phyloP scores from a whole-genome alignment of 1,140 invertebrate genomes.

The Euura saliciscinereae region DNA sequence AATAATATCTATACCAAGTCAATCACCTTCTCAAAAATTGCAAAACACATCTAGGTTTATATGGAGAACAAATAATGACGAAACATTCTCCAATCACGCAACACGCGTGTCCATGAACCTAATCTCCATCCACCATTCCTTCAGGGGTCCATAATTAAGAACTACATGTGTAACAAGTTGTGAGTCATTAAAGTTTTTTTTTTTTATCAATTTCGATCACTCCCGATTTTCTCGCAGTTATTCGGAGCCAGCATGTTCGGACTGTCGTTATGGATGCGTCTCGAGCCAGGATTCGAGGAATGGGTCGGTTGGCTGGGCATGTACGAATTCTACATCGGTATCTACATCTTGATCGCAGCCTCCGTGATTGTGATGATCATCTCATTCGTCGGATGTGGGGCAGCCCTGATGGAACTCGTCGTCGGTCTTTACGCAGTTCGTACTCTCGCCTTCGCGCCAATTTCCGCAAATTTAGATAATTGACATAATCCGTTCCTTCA shows the following conservation, averaged over 20 bases:
- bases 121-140: background rate
- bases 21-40: background rate
- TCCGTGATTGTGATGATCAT: slow-evolving; percentile 75
- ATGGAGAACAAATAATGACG: background rate
- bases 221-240: slow-evolving; percentile 62
- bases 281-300: slow-evolving; percentile 79
- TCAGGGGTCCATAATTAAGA: background rate
- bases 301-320: slow-evolving; percentile 79
- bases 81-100: background rate
- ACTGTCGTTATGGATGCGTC: slow-evolving; percentile 78
- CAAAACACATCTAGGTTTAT: background rate
- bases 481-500: slow-evolving; percentile 18
- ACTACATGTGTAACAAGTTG: background rate
- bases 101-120: background rate
- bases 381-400: slow-evolving; percentile 76
- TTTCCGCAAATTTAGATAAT: background rate
- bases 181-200: slow-evolving; percentile 10
- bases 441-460: slow-evolving; percentile 24
- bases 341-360: slow-evolving; percentile 77
- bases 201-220: background rate
- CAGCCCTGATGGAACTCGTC: slow-evolving; percentile 72
- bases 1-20: background rate
- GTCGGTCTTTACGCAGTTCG: slow-evolving; percentile 68
- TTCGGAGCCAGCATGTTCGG: slow-evolving; percentile 77
- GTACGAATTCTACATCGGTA: slow-evolving; percentile 77